Evolutionary conservation across 2,888 invertebrate genomes (phyloP), one percentile per base, ranked within the genome.

Genomic region (Tiphia femorata): DNA sequence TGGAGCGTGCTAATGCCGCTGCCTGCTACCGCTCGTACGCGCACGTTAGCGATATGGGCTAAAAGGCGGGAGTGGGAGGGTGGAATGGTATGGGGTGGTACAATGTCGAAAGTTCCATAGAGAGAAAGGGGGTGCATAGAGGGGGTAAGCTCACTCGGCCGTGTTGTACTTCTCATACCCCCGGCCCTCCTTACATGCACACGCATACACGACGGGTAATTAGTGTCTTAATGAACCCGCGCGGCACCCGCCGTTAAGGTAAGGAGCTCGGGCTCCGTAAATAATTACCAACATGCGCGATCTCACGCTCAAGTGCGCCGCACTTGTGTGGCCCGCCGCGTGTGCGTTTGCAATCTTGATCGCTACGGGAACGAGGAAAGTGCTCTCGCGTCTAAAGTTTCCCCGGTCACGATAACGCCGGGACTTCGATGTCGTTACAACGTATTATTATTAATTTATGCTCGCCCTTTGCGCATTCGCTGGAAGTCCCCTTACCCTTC

Each of bases 191-290:
- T 73, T 72, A 76, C 72, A 70, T 76, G 75, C 75, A 70, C 70
- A 72, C 73, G 70, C 69, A 72, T 67, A 74, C 70, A 73, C 69
- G 69, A 43, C 25, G 30, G 66, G 69, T 76, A 80, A 80, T 78
- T 78, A 77, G 76, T 68, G 60, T 69, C 74, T 73, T 78, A 72
- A 78, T 67, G 72, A 78, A 76, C 63, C 62, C 59, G 44, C 55
- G 64, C 54, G 58, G 47, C 40, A 53, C 23, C 12, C 35, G 35
- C n/a, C n/a, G n/a, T n/a, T n/a, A n/a, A n/a, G 58, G 50, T 55
- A 62, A 59, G 53, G 62, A 62, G 58, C 54, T 12, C 37, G 44
- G 49, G 51, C 60, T 68, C 40, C 47, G 64, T 72, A 73, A 74
- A 77, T 74, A 76, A 73, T 73, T 63, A 58, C 68, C 62, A 64